Base-by-base conservation (phyloP, 2,797 vertebrate genomes). In the Scomberomorus guttatus region DNA sequence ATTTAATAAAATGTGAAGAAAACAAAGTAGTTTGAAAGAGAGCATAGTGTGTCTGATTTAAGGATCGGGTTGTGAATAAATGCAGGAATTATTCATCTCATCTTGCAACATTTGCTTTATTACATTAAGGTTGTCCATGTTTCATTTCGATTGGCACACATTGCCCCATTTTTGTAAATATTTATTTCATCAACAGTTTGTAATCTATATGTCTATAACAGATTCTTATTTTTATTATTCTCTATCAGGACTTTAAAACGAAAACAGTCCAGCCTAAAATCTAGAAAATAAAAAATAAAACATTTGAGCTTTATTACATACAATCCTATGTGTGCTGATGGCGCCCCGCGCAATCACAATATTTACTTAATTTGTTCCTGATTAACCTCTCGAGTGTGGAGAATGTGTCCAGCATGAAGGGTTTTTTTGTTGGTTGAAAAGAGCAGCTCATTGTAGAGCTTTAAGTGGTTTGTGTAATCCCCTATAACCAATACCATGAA, bases 391-490 rank as follows among this genome's bases (percentile, higher is more conserved):
- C 0, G 24, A 74, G 80, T 84, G 86, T 90, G 86, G 80, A 87
- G 79, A 88, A 83, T 84, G 75, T 81, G 90, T 93, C 89, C 90
- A 81, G 75, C 86, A 90, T 89, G 72, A 83, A 80, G 75, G 72
- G 25, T 24, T 77, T 73, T 87, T 85, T 82, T 88, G 71, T 79
- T 77, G 72, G 18, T 71, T 80, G 83, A 90, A 90, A 85, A 81
- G 72, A 89, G 75, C 57, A 32, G 71, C 75, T 90, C 86, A 87
- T 88, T 88, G 85, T 88, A 2, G 55, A 74, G 81, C 80, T 87
- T 63, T 86, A 87, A 81, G 80, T 82, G 72, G 73, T 86, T 85
- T 87, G 82, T 92, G 85, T 93, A 92, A 92, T 94, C 90, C 88
- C 61, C 72, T 89, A 63, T 83, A 90, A 87, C 86, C 86, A 86